Percentiles rank a stretch among this genome's conserved stretches.
Evolutionary conservation across 2,797 vertebrate species (phyloP).

Genomic region (Lutjanus campechanus): DNA sequence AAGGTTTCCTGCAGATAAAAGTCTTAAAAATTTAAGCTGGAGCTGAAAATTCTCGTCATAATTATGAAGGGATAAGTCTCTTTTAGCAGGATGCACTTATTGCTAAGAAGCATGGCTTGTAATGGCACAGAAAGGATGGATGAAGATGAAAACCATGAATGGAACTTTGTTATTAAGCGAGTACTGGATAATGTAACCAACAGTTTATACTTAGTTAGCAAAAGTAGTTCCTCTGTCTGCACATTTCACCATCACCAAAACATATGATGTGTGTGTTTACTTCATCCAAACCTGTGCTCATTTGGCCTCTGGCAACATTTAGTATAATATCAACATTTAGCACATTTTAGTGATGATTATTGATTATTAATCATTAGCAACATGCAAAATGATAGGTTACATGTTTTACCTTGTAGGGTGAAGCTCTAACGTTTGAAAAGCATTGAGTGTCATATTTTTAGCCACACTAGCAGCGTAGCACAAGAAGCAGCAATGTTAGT

Average conservation of each 20-base stretch:
- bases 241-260: neutral
- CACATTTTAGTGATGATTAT: too few relatives aligned
- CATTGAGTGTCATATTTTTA: too few relatives aligned
- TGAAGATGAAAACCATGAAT: conserved; percentile 19
- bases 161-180: conserved; percentile 6
- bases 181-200: neutral
- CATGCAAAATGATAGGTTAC: too few relatives aligned
- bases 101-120: conserved; percentile 39
- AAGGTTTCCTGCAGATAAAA: conserved; percentile 51
- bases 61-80: conserved; percentile 48
- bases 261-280: neutral
- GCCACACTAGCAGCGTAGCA: too few relatives aligned
- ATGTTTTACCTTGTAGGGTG: too few relatives aligned
- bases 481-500: too few relatives aligned
- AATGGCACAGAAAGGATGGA: conserved; percentile 10
- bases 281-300: neutral
- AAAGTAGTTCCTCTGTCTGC: neutral
- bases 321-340: too few relatives aligned
- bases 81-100: conserved; percentile 62
- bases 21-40: conserved; percentile 51
- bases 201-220: neutral
- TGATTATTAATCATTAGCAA: too few relatives aligned
- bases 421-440: too few relatives aligned
- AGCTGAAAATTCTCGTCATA: conserved; percentile 45
- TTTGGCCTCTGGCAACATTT: neutral